These are phyloP conservation scores for Phoxinus phoxinus DNA, from an alignment of 2,113 vertebrate species.

Conservation along the genomic window DNA sequence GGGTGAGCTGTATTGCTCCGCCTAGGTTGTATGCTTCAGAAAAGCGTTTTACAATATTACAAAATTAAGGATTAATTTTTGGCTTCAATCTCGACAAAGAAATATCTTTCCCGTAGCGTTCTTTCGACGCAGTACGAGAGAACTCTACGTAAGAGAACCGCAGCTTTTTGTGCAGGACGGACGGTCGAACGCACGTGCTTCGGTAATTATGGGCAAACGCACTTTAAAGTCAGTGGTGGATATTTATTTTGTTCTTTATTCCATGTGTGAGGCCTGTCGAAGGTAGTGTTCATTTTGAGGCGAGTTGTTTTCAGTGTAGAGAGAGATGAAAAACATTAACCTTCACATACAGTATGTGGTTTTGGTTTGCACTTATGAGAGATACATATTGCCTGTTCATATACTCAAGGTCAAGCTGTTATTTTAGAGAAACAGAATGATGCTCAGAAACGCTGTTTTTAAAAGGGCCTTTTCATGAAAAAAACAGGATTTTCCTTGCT, in stretches of 20 bases:
- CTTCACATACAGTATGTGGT: constrained; percentile 5
- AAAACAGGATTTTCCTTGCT: background rate
- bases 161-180: no score
- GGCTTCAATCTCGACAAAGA: no score
- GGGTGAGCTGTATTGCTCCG: no score
- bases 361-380: constrained; percentile 21
- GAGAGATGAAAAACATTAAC: constrained; percentile 35
- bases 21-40: no score
- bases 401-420: constrained; percentile 38
- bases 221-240: background rate
- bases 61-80: no score
- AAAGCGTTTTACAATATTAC: no score
- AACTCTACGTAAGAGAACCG: no score
- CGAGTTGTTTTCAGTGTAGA: constrained; percentile 4
- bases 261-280: background rate
- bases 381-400: background rate
- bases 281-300: constrained; percentile 36
- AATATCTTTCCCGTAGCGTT: no score
- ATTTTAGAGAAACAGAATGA: background rate
- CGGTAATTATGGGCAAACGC: background rate
- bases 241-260: background rate
- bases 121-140: no score
- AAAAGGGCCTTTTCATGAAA: background rate
- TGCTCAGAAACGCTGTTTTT: background rate
- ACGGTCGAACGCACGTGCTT: background rate